These are phyloP conservation scores for Phrynosoma blainvillii DNA, from an alignment of 2,113 vertebrate genomes.

Conservation along the genomic window DNA sequence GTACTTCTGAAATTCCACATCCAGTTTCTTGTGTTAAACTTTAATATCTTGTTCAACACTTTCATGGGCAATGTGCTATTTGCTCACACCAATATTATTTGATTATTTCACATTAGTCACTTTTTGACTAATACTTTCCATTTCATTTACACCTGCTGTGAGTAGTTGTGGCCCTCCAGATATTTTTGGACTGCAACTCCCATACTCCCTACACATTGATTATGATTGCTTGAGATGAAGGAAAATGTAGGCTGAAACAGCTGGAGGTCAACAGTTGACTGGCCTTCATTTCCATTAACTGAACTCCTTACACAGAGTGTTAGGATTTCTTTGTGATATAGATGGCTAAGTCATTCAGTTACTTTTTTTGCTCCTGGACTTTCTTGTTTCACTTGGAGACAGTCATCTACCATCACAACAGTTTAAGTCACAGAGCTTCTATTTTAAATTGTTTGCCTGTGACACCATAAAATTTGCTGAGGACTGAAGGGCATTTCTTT, in stretches of 20 bases:
- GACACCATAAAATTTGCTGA: neutral
- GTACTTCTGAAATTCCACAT: neutral
- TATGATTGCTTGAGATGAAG: neutral
- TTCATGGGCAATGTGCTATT: neutral
- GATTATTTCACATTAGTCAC: neutral
- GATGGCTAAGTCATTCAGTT: no score
- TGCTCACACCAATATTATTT: neutral
- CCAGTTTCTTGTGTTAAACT: neutral
- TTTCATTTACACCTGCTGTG: neutral
- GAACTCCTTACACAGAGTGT: neutral
- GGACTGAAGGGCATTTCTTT: neutral
- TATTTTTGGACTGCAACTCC: neutral
- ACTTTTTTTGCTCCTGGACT: neutral
- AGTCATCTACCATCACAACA: neutral
- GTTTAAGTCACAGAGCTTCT: neutral
- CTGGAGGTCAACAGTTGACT: neutral
- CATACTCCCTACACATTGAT: neutral
- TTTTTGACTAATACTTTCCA: neutral
- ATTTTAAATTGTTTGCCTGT: neutral
- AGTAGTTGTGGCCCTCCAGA: neutral
- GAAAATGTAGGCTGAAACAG: neutral
- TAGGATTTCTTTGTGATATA: neutral
- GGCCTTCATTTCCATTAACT: neutral
- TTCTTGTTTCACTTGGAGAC: conserved; percentile 23
- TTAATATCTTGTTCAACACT: neutral